phyloP scores from a whole-genome alignment of 37 sponge, comb jelly and placozoan genomes.

The Haliclona indistincta region DNA sequence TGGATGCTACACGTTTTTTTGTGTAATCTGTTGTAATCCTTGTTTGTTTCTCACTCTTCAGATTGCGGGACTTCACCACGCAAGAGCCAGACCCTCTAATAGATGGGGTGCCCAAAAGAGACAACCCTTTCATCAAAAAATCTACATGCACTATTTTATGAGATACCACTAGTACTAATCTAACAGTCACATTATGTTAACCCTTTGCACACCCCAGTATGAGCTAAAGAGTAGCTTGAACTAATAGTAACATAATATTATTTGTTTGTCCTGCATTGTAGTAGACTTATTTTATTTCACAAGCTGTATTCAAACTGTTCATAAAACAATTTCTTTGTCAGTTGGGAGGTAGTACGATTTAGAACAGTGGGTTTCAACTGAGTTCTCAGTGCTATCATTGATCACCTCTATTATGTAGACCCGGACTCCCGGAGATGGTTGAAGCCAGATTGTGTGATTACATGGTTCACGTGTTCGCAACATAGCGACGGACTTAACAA shows the following conservation, averaged over 20 bases:
- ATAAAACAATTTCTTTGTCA: too few species aligned
- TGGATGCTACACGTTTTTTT: neutral
- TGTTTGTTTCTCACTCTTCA: neutral
- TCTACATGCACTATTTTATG: conserved; percentile 44
- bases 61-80: conserved; percentile 47
- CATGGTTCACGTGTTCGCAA: neutral
- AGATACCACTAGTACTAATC: neutral
- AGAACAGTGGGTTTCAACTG: too few species aligned
- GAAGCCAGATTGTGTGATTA: neutral
- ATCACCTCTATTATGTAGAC: too few species aligned
- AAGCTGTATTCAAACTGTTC: too few species aligned
- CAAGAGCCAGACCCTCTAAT: conserved; percentile 63
- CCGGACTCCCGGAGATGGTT: neutral
- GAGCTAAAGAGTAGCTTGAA: too few species aligned
- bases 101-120: conserved; percentile 61
- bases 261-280: too few species aligned
- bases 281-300: too few species aligned
- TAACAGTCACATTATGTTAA: neutral
- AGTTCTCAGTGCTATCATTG: too few species aligned
- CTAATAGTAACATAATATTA: too few species aligned
- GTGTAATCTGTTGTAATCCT: neutral
- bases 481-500: neutral
- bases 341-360: too few species aligned
- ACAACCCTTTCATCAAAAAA: conserved; percentile 74
- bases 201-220: neutral